Conservation (phyloP, 2,888 invertebrate species). For the Venustoraphidia nigricollis region DNA sequence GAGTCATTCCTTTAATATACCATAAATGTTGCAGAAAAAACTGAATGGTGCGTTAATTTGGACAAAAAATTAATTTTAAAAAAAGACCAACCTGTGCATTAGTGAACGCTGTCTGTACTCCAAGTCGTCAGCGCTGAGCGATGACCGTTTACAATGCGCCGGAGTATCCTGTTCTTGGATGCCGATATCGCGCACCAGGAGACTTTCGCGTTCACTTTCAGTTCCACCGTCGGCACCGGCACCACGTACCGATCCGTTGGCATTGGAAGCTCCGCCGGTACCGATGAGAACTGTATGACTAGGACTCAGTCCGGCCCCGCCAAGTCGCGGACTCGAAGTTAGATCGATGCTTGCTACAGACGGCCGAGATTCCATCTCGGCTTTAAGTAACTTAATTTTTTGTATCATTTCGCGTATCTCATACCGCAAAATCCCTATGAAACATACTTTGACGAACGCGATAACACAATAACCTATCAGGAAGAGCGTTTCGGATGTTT, state of each 20-base stretch:
- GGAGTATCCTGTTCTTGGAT: slow-evolving; percentile 14
- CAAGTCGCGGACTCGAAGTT: slow-evolving; percentile 18
- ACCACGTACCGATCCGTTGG: slow-evolving; percentile 42
- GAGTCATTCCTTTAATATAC: too few species aligned
- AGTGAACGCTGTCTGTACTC: slow-evolving; percentile 9
- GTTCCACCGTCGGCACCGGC: slow-evolving; percentile 25
- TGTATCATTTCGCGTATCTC: slow-evolving; percentile 86
- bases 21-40: too few species aligned
- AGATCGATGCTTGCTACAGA: slow-evolving; percentile 12
- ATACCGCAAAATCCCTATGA: slow-evolving; percentile 71
- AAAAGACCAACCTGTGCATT: not conserved
- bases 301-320: slow-evolving; percentile 14
- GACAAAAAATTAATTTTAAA: too few species aligned
- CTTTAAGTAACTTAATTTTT: slow-evolving; percentile 67
- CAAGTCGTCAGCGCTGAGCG: slow-evolving; percentile 11
- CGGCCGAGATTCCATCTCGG: slow-evolving; percentile 42
- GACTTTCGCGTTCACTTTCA: slow-evolving; percentile 41
- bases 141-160: slow-evolving; percentile 6
- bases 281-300: slow-evolving; percentile 9
- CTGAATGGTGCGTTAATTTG: too few species aligned
- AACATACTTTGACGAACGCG: slow-evolving; percentile 77
- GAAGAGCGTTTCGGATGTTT: slow-evolving; percentile 67
- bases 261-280: slow-evolving; percentile 22
- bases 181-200: slow-evolving; percentile 36
- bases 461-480: slow-evolving; percentile 74